A percentile compares a stretch with the other conserved stretches of the same genome.
Conservation (phyloP, 2,113 vertebrate species). For the Lepus timidus region DNA sequence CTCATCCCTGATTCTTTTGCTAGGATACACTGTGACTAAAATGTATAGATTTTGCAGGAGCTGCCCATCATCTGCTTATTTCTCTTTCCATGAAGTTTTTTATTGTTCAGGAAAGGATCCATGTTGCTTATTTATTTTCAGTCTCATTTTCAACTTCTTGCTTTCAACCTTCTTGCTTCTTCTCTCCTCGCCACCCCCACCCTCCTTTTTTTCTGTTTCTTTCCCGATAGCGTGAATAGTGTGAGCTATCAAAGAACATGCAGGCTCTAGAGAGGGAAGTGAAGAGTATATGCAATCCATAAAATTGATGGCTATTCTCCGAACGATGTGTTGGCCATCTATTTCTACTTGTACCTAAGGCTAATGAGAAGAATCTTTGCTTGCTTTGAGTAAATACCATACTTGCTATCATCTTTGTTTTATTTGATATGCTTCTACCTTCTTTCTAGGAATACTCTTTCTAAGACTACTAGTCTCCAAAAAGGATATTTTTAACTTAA, state of each 20-base stretch:
- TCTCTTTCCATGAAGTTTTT: neutral
- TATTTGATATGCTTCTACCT: constrained; percentile 28
- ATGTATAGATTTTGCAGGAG: neutral
- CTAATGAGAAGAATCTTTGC: neutral
- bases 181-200: accelerated
- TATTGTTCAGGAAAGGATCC: neutral
- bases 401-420: neutral
- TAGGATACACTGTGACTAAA: neutral
- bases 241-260: neutral
- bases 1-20: neutral
- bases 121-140: neutral
- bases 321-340: neutral
- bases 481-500: constrained; percentile 50
- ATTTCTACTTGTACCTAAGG: neutral
- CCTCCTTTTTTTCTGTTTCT: neutral
- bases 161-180: neutral
- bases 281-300: neutral
- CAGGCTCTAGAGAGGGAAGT: neutral
- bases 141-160: neutral
- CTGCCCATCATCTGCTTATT: neutral
- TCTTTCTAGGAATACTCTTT: constrained; percentile 55
- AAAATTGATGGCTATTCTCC: neutral
- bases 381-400: neutral
- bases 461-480: neutral
- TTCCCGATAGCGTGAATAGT: neutral